A percentile compares a stretch with the other conserved stretches of the same genome.
Conservation (phyloP, 2,113 vertebrate genomes). For the Strix aluco region DNA sequence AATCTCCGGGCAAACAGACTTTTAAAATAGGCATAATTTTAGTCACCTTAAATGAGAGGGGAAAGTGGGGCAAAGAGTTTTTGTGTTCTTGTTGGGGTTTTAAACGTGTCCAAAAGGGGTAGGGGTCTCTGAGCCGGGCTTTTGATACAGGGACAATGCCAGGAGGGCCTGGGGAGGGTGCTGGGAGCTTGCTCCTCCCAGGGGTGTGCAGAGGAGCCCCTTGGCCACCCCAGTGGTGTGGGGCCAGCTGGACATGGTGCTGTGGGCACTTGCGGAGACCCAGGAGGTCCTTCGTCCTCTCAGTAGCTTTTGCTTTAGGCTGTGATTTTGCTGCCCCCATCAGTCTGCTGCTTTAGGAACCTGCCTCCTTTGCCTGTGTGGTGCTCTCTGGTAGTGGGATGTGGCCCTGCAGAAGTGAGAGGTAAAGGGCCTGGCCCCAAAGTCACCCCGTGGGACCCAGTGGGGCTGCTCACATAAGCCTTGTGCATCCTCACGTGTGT, state of each 20-base stretch:
- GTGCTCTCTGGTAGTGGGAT: background rate
- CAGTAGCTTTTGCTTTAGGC: constrained; percentile 33
- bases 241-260: background rate
- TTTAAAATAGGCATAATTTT: background rate
- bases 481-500: fast-evolving
- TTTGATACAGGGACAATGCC: background rate
- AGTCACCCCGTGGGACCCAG: fast-evolving
- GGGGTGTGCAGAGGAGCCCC: background rate
- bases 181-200: background rate
- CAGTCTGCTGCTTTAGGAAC: constrained; percentile 56
- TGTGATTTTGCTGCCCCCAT: constrained; percentile 71
- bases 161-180: background rate
- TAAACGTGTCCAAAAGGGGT: background rate
- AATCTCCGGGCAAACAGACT: background rate
- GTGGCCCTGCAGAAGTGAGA: background rate
- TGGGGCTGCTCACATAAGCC: background rate
- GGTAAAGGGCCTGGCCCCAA: background rate
- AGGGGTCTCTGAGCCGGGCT: background rate
- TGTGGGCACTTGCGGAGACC: constrained; percentile 4
- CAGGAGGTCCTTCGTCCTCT: constrained; percentile 8
- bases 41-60: background rate
- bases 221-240: fast-evolving
- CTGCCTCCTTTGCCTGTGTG: background rate
- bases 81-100: background rate
- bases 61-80: background rate